Conservation (phyloP, 2,888 invertebrate species). For the Acanthosoma haemorrhoidale region DNA sequence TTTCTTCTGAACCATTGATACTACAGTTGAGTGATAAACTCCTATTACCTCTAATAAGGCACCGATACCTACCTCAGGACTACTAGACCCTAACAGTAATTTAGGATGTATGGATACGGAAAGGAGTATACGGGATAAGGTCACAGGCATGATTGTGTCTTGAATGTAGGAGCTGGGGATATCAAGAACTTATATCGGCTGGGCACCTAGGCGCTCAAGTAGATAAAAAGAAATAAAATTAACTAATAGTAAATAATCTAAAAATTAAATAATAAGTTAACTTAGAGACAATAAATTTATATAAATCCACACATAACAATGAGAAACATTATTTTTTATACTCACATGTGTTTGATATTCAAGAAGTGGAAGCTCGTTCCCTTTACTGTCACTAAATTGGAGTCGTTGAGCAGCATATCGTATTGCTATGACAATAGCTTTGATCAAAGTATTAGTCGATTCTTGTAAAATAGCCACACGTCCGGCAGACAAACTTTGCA, state of each 20-base stretch:
- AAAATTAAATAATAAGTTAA: no score
- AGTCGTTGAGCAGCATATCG: constrained; percentile 79
- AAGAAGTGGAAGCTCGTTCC: constrained; percentile 73
- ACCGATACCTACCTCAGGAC: no score
- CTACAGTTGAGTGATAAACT: no score
- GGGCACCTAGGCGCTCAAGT: no score
- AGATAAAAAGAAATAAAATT: neutral
- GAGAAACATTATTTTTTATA: constrained; percentile 17
- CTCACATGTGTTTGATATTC: constrained; percentile 85
- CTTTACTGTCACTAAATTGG: constrained; percentile 70
- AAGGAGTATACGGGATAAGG: no score
- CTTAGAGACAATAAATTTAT: neutral
- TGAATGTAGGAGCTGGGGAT: no score
- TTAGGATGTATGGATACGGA: no score
- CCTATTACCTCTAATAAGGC: no score
- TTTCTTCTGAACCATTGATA: no score
- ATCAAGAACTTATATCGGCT: no score
- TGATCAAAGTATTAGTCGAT: constrained; percentile 52
- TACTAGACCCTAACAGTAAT: no score
- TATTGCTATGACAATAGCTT: constrained; percentile 75
- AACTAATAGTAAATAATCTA: neutral
- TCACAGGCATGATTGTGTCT: no score
- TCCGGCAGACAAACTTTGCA: constrained; percentile 77
- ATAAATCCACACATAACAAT: neutral
- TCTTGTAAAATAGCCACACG: constrained; percentile 67